Evolutionary conservation across 2,113 vertebrate genomes (phyloP).

Genomic region (Notarius lentiginosus): DNA sequence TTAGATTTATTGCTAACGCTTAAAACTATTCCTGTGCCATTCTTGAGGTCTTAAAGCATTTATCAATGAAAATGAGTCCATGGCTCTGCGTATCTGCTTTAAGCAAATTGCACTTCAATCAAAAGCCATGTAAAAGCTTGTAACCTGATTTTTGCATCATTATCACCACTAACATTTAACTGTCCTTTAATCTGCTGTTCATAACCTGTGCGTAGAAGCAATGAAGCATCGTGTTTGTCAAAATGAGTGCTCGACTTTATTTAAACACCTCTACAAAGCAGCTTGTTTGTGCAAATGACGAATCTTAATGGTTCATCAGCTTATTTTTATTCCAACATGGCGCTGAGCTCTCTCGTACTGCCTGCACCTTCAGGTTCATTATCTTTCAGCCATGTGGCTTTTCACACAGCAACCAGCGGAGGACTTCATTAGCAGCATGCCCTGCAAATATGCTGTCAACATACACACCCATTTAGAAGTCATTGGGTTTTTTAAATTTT

Average conservation of each 20-base stretch:
- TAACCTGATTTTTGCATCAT: not conserved
- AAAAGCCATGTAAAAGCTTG: not conserved
- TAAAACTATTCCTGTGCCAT: too few relatives aligned
- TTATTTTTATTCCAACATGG: slow-evolving; percentile 43
- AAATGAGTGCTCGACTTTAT: not conserved
- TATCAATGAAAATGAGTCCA: too few relatives aligned
- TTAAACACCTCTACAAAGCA: not conserved
- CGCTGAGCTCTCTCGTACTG: slow-evolving; percentile 15
- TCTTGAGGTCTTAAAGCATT: too few relatives aligned
- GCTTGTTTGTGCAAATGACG: slow-evolving; percentile 26
- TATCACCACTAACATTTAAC: not conserved
- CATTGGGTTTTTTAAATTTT: not conserved
- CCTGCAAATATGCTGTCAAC: slow-evolving; percentile 46
- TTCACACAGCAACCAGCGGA: slow-evolving; percentile 30
- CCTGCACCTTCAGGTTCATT: slow-evolving; percentile 45
- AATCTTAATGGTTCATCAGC: slow-evolving; percentile 32
- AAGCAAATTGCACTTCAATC: not conserved
- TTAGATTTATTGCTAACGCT: too few relatives aligned
- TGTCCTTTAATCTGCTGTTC: not conserved
- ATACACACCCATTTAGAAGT: slow-evolving; percentile 43
- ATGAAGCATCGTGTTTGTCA: not conserved
- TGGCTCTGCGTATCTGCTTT: too few relatives aligned
- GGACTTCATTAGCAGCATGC: slow-evolving; percentile 49
- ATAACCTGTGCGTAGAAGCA: not conserved
- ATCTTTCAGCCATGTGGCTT: slow-evolving; percentile 37